These are phyloP conservation scores for Carpatolechia fugitivella DNA, from an alignment of 2,888 invertebrate genomes.

Conservation along the genomic window DNA sequence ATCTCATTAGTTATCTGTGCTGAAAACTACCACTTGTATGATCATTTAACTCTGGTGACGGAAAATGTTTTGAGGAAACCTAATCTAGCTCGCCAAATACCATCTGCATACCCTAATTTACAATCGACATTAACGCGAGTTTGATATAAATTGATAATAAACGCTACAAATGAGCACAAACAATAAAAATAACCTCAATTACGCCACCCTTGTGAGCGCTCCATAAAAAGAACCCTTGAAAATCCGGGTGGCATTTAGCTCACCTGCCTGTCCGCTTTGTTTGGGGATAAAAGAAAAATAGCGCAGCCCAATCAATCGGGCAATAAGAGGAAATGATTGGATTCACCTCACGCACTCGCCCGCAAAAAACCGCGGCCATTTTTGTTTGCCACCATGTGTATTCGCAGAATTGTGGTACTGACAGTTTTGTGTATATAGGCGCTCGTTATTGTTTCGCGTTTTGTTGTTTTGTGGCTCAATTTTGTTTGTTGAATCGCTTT, in stretches of 20 bases:
- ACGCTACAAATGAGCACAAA: not conserved
- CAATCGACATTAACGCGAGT: no score
- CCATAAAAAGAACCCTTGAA: conserved; percentile 27
- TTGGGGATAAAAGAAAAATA: conserved; percentile 58
- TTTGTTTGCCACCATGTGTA: conserved; percentile 52
- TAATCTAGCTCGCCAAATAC: no score
- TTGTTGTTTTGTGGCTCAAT: not conserved
- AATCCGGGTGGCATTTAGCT: conserved; percentile 48
- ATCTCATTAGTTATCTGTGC: no score
- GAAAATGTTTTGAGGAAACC: no score
- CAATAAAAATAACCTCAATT: not conserved
- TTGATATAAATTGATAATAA: not conserved
- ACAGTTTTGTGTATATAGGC: conserved; percentile 30
- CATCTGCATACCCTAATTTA: no score
- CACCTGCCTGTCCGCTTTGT: conserved; percentile 54
- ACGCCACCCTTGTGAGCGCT: conserved; percentile 18
- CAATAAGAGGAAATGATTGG: conserved; percentile 68
- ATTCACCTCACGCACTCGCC: conserved; percentile 67
- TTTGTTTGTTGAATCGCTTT: not conserved
- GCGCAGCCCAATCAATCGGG: conserved; percentile 65
- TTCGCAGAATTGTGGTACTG: conserved; percentile 30
- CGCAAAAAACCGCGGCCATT: conserved; percentile 51
- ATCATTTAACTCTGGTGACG: no score
- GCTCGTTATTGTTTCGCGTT: not conserved
- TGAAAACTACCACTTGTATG: no score